A percentile compares a stretch with the other conserved stretches of the same genome.
Evolutionary conservation across 2,113 vertebrate genomes (phyloP).

Genomic region (Callipepla squamata): DNA sequence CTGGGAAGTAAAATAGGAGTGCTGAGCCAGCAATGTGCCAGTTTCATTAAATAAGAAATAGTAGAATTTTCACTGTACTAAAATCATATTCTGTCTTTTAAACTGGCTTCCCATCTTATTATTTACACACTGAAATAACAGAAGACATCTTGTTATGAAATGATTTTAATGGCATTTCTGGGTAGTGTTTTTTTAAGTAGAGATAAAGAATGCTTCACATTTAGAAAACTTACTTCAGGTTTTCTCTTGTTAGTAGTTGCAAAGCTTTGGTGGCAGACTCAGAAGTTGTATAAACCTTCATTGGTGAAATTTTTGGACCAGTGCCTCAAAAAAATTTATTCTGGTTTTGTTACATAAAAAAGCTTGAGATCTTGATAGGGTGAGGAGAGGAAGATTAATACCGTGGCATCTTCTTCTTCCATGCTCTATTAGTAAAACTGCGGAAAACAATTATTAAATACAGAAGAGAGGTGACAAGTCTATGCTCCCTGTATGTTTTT

Average conservation of each 20-base stretch:
- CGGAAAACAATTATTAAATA: neutral
- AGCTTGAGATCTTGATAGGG: neutral
- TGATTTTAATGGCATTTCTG: neutral
- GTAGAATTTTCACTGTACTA: neutral
- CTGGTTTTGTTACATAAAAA: neutral
- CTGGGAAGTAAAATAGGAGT: neutral
- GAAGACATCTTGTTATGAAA: neutral
- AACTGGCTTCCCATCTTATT: neutral
- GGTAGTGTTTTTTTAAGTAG: neutral
- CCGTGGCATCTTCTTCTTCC: neutral
- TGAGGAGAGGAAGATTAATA: neutral
- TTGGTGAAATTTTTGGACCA: neutral
- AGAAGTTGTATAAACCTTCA: neutral
- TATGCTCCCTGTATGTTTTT: neutral
- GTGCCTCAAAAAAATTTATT: neutral
- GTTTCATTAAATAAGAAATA: neutral
- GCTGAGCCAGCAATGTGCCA: rapidly evolving
- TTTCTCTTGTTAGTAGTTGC: neutral
- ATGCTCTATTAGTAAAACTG: neutral
- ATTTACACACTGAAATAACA: neutral
- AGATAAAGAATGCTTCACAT: neutral
- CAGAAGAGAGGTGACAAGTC: neutral
- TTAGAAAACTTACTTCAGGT: neutral
- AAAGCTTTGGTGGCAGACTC: neutral
- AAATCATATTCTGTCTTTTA: neutral